A percentile compares a stretch with the other conserved stretches of the same genome.
These are phyloP conservation scores for Amniataba percoides DNA, from an alignment of 2,797 vertebrate genomes.

Conservation along the genomic window DNA sequence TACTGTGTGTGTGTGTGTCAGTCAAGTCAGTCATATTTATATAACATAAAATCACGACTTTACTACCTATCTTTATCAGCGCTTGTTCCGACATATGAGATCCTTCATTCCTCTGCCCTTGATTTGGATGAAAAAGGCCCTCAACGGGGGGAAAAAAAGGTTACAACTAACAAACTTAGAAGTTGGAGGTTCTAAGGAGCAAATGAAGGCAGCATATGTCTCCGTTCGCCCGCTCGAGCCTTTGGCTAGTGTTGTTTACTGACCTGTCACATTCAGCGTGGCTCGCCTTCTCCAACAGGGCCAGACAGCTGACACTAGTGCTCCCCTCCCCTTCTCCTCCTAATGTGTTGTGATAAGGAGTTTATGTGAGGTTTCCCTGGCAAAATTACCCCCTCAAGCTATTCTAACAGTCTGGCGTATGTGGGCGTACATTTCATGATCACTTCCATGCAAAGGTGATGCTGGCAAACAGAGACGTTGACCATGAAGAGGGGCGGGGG, in stretches of 20 bases:
- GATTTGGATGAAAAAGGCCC: not conserved
- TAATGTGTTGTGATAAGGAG: constrained; percentile 95
- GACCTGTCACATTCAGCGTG: constrained; percentile 88
- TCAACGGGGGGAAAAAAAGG: not conserved
- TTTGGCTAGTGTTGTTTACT: constrained; percentile 84
- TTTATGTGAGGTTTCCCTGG: constrained; percentile 89
- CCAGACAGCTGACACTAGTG: constrained; percentile 89
- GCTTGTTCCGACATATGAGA: not conserved
- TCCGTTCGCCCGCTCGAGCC: constrained; percentile 54
- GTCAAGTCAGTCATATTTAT: too few relatives aligned
- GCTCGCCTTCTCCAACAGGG: constrained; percentile 87
- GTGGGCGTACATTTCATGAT: constrained; percentile 54
- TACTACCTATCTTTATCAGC: not conserved
- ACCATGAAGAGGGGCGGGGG: constrained; percentile 35
- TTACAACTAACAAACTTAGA: not conserved
- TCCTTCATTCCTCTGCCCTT: not conserved
- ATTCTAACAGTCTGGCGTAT: constrained; percentile 79
- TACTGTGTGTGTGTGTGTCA: not conserved
- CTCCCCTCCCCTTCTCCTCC: constrained; percentile 86
- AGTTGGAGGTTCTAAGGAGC: constrained; percentile 9
- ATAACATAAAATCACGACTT: too few relatives aligned
- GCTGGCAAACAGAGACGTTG: constrained; percentile 53
- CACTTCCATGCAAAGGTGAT: constrained; percentile 57
- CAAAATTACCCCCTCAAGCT: constrained; percentile 87
- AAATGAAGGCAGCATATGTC: constrained; percentile 34